Evolutionary conservation across 2,888 invertebrate genomes (phyloP).

Genomic region (Pteria penguin): DNA sequence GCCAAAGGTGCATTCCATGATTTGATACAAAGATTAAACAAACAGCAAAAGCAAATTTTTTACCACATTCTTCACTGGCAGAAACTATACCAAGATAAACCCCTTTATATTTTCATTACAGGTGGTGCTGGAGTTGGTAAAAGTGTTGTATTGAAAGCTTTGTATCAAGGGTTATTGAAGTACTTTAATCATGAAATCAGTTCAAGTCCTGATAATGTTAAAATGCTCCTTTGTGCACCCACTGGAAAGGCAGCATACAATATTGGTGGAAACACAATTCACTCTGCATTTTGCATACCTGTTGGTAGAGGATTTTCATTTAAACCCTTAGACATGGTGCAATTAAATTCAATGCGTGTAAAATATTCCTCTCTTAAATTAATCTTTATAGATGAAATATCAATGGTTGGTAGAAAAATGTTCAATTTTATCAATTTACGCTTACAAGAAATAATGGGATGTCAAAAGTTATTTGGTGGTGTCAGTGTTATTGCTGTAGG

Average conservation of each 20-base stretch:
- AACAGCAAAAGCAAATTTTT: conserved; percentile 8
- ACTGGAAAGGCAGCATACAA: conserved; percentile 44
- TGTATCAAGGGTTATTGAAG: conserved; percentile 39
- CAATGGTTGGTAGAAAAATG: conserved; percentile 51
- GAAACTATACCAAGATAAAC: not conserved
- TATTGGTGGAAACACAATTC: conserved; percentile 35
- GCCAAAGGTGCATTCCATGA: not conserved
- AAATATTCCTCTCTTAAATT: conserved; percentile 35
- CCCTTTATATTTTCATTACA: conserved; percentile 35
- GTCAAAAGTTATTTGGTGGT: conserved; percentile 42
- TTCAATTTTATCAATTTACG: conserved; percentile 42
- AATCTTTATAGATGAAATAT: conserved; percentile 51
- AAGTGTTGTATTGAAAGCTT: conserved; percentile 28
- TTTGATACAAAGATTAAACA: not conserved
- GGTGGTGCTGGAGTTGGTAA: conserved; percentile 55
- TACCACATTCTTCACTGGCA: conserved; percentile 10
- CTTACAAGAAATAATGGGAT: conserved; percentile 46
- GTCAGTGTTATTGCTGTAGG: conserved; percentile 47
- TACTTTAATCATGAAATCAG: conserved; percentile 22
- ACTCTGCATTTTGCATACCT: conserved; percentile 40
- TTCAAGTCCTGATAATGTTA: conserved; percentile 27
- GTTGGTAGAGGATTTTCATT: conserved; percentile 35
- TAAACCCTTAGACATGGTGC: conserved; percentile 39
- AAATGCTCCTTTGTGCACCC: conserved; percentile 40
- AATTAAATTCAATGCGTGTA: conserved; percentile 17